Percentiles rank a stretch among this genome's conserved stretches.
These are phyloP conservation scores for Trochalopteron elliotii DNA, from an alignment of 2,113 vertebrate genomes.

Conservation along the genomic window DNA sequence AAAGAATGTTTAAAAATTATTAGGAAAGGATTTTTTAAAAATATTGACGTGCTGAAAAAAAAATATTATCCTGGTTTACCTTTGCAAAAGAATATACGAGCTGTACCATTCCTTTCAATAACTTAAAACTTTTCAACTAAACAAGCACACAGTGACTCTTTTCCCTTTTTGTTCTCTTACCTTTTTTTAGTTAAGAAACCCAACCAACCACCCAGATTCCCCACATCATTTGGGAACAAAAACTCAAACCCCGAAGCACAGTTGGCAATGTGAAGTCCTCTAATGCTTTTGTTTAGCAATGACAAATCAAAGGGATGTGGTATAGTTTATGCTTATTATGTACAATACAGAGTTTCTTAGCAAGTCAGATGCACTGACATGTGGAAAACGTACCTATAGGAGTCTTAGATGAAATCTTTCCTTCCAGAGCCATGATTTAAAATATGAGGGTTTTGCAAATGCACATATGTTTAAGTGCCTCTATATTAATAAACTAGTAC, in stretches of 20 bases:
- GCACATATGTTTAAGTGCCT: neutral
- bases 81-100: neutral
- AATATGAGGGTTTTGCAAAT: neutral
- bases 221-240: neutral
- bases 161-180: neutral
- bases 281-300: neutral
- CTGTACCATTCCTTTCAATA: neutral
- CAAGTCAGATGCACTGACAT: neutral
- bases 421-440: neutral
- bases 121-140: neutral
- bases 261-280: neutral
- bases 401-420: neutral
- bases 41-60: neutral
- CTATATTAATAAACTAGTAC: neutral
- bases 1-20: neutral
- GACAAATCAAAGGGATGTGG: neutral
- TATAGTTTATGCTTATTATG: neutral
- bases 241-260: neutral
- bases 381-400: accelerated
- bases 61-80: neutral
- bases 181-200: neutral
- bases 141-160: neutral
- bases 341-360: neutral
- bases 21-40: neutral
- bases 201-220: neutral